These are phyloP conservation scores for Sinocyclocheilus grahami DNA, from an alignment of 2,113 vertebrate genomes.

Conservation along the genomic window DNA sequence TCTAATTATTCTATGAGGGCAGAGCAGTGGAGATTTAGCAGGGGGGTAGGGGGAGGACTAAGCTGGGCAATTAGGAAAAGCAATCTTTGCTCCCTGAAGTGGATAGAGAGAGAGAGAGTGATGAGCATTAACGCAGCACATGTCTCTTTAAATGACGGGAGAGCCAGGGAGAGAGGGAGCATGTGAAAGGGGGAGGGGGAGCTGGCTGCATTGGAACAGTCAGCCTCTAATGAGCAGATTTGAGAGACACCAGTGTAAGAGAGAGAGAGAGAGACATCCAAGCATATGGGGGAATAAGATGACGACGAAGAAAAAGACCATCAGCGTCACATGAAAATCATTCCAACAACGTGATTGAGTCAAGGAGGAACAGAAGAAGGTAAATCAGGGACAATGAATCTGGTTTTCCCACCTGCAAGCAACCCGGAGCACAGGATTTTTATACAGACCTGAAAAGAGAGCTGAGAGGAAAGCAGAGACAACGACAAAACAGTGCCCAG, in stretches of 20 bases:
- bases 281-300: constrained; percentile 44
- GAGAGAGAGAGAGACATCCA: constrained; percentile 54
- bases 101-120: constrained; percentile 5
- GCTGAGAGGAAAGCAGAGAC: constrained; percentile 37
- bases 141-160: constrained; percentile 47
- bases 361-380: constrained; percentile 18
- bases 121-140: constrained; percentile 11
- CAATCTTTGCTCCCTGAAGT: constrained; percentile 53
- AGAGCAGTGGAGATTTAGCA: constrained; percentile 24
- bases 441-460: constrained; percentile 42
- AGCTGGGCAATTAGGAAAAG: constrained; percentile 58
- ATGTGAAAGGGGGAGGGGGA: constrained; percentile 52
- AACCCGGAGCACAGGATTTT: constrained; percentile 42
- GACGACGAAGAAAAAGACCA: constrained; percentile 45
- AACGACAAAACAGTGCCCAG: constrained; percentile 26
- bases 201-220: constrained; percentile 60
- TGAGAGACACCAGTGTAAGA: constrained; percentile 64
- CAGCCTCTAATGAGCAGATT: constrained; percentile 70
- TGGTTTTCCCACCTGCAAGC: constrained; percentile 40
- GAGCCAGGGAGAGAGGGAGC: constrained; percentile 23
- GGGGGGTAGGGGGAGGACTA: constrained; percentile 34
- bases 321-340: constrained; percentile 39
- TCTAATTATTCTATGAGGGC: constrained; percentile 37
- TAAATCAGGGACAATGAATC: constrained; percentile 18
- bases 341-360: constrained; percentile 7